phyloP scores from a whole-genome alignment of 2,888 invertebrate species.

The Lissocephala sabroskyi region DNA sequence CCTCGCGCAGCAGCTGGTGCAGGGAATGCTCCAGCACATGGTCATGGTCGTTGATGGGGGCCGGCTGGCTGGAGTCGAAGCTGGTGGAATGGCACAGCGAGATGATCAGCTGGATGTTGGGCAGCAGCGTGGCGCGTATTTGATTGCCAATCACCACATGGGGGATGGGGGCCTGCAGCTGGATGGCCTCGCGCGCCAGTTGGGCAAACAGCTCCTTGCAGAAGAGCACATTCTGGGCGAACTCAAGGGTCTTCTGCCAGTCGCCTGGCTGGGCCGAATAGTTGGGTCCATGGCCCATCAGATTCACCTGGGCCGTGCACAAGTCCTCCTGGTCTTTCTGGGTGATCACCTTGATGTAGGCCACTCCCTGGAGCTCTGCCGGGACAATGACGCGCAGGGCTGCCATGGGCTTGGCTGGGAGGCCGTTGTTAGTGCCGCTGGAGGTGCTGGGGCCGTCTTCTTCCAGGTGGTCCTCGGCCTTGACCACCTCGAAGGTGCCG shows the following conservation, averaged over 20 bases:
- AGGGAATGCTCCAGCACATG: conserved; percentile 97
- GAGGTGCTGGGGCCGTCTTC: conserved; percentile 72
- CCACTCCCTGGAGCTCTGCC: conserved; percentile 94
- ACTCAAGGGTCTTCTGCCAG: conserved; percentile 97
- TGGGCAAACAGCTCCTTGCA: conserved; percentile 97
- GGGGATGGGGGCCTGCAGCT: conserved; percentile 92
- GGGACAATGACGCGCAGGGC: conserved; percentile 93
- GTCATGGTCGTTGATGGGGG: conserved; percentile 83
- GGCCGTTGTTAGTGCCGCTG: conserved; percentile 71
- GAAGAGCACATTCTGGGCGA: conserved; percentile 96
- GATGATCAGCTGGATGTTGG: conserved; percentile 93
- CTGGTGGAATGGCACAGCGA: conserved; percentile 90
- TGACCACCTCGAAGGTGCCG: conserved; percentile 95
- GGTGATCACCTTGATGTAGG: conserved; percentile 95
- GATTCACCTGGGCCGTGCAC: conserved; percentile 86
- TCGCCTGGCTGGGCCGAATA: conserved; percentile 78
- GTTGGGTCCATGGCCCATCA: conserved; percentile 83
- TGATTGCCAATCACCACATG: conserved; percentile 98
- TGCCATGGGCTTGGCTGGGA: conserved; percentile 78
- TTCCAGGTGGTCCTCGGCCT: conserved; percentile 79
- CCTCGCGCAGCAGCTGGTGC: conserved; percentile 92
- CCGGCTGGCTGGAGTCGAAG: conserved; percentile 73
- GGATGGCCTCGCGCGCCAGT: conserved; percentile 94
- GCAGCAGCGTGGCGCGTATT: conserved; percentile 94
- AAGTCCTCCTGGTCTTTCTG: conserved; percentile 95